Percentiles rank a stretch among this genome's conserved stretches.
Conservation (phyloP, 2,888 invertebrate species). For the Malachius bipustulatus region DNA sequence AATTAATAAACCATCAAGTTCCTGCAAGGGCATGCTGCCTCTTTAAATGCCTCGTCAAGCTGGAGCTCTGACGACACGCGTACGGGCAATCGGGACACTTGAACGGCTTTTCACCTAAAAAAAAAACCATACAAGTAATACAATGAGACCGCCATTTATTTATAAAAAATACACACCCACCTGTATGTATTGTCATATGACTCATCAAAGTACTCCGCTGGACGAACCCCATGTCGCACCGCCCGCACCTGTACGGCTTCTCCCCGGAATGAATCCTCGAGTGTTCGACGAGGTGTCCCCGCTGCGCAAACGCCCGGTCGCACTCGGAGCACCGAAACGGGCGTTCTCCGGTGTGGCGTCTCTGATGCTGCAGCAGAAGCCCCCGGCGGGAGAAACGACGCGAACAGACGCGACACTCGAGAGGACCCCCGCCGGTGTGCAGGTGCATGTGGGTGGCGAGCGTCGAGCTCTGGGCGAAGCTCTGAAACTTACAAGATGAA, state of each 20-base stretch:
- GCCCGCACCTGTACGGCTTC: slow-evolving; percentile 27
- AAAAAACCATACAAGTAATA: too few species aligned
- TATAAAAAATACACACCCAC: too few species aligned
- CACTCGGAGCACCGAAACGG: slow-evolving; percentile 29
- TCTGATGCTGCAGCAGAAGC: slow-evolving; percentile 28
- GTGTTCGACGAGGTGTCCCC: slow-evolving; percentile 30
- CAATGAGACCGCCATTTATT: too few species aligned
- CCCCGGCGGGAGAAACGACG: slow-evolving; percentile 30
- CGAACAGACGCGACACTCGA: slow-evolving; percentile 27
- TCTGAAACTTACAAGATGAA: too few species aligned
- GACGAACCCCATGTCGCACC: slow-evolving; percentile 29
- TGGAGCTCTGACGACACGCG: too few species aligned
- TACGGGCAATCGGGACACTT: too few species aligned
- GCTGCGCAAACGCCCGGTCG: slow-evolving; percentile 28
- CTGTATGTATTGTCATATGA: slow-evolving; percentile 29
- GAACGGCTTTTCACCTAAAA: too few species aligned
- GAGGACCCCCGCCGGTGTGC: slow-evolving; percentile 28
- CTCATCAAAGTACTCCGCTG: slow-evolving; percentile 26
- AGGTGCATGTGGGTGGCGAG: slow-evolving; percentile 29
- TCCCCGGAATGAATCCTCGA: slow-evolving; percentile 27
- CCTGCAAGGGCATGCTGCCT: too few species aligned
- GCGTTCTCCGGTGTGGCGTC: slow-evolving; percentile 32
- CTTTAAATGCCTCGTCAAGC: too few species aligned
- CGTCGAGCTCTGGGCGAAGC: slow-evolving; percentile 29
- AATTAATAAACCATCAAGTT: too few species aligned